These are phyloP conservation scores for Irena cyanogastra DNA, from an alignment of 2,113 vertebrate genomes.

Conservation along the genomic window DNA sequence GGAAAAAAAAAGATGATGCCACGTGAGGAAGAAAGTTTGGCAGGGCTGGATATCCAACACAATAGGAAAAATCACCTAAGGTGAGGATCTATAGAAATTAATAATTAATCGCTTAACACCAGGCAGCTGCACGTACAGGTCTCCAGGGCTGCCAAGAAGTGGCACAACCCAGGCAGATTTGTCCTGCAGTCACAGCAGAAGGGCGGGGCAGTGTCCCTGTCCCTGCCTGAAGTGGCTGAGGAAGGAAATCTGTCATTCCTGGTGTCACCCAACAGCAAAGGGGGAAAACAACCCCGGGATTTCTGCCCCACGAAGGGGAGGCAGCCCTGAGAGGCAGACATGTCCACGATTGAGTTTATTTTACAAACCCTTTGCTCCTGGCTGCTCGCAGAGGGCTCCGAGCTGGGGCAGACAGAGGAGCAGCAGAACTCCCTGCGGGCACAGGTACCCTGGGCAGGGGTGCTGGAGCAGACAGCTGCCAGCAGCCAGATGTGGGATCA, in stretches of 20 bases:
- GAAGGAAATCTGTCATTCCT: neutral
- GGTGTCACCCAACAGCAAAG: neutral
- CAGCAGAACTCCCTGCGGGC: neutral
- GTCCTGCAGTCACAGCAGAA: neutral
- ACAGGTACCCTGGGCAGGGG: neutral
- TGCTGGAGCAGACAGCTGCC: neutral
- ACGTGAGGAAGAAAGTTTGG: neutral
- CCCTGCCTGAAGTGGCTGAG: neutral
- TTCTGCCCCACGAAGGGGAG: neutral
- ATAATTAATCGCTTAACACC: constrained; percentile 3
- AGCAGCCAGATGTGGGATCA: neutral
- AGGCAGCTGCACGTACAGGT: neutral
- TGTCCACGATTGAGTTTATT: fast-evolving
- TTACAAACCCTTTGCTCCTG: neutral
- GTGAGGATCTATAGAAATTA: neutral
- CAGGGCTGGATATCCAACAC: neutral
- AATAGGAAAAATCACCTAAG: neutral
- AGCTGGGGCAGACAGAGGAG: neutral
- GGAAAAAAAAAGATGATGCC: neutral
- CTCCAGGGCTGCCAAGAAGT: constrained; percentile 12
- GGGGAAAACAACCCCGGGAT: neutral
- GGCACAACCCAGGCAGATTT: neutral
- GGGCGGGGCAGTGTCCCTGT: neutral
- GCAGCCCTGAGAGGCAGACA: fast-evolving
- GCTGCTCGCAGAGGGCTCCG: neutral